Evolutionary conservation across 1,140 invertebrate species (phyloP).

Genomic region (Ceratoteleas bidentatus): DNA sequence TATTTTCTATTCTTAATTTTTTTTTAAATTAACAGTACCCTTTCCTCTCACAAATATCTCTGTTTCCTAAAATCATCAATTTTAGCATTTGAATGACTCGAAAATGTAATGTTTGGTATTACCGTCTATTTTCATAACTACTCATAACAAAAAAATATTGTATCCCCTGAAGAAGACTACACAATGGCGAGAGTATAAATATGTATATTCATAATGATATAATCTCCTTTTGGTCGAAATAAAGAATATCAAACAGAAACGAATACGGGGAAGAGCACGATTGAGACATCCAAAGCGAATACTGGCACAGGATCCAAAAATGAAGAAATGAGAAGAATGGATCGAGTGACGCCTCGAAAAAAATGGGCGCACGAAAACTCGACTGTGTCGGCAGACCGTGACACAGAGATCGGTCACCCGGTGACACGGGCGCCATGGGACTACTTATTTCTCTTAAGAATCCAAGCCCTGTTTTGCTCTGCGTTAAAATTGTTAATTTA

Average conservation of each 20-base stretch:
- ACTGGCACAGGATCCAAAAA: slow-evolving; percentile 38
- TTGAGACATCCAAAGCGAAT: slow-evolving; percentile 43
- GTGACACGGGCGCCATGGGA: slow-evolving; percentile 72
- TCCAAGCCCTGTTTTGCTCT: too few relatives aligned
- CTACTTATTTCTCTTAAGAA: slow-evolving; percentile 18
- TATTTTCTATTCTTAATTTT: too few relatives aligned
- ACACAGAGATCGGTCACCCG: slow-evolving; percentile 78
- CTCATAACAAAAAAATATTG: slow-evolving; percentile 1
- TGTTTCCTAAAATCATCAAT: too few relatives aligned
- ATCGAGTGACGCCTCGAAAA: slow-evolving; percentile 42
- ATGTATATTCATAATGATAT: slow-evolving; percentile 43
- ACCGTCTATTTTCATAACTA: too few relatives aligned
- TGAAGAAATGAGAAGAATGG: slow-evolving; percentile 45
- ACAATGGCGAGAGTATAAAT: slow-evolving; percentile 34
- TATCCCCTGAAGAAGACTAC: slow-evolving; percentile 5
- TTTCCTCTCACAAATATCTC: too few relatives aligned
- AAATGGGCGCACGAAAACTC: slow-evolving; percentile 48
- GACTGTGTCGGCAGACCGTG: slow-evolving; percentile 69
- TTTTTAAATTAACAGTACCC: too few relatives aligned
- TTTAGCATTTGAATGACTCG: too few relatives aligned
- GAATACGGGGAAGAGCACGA: slow-evolving; percentile 44
- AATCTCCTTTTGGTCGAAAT: slow-evolving; percentile 18
- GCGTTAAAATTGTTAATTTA: too few relatives aligned
- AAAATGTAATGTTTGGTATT: too few relatives aligned
- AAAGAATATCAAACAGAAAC: slow-evolving; percentile 27